Evolutionary conservation across 1,140 invertebrate genomes (phyloP), one percentile per base, ranked within the genome.

Genomic region (Platyura marginata): DNA sequence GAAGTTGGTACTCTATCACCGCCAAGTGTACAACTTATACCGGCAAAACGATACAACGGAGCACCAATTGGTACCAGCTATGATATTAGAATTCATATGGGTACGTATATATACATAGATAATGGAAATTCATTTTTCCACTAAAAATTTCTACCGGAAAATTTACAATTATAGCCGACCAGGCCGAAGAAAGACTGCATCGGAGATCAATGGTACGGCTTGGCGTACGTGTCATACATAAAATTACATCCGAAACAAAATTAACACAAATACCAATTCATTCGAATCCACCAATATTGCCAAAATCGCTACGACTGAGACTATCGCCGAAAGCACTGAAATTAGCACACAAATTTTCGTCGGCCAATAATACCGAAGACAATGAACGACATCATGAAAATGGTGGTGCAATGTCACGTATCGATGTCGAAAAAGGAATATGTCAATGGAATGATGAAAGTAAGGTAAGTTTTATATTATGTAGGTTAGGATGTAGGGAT

Each of bases 41-140:
- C 85, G 1, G 83, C 83, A 1, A 83, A 85, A 53, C 79, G 85
- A 56, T 88, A 90, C 59, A 78, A 74, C 42, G 86, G 86, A 0
- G 78, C 82, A 3, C 83, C 85, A 0, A 85, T 89, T 35, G 86
- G 85, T 3, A 87, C 81, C 3, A 82, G 79, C 41, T 86, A 87
- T 53, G 81, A 85, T 49, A 69, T 87, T 22, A 66, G 78, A 55
- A 75, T 78, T 43, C 85, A 78, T 51, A 70, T 79, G 39, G 78
- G 81, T 84, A 65, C 74, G 69, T 64, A n/a, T n/a, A n/a, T n/a
- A n/a, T n/a, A n/a, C n/a, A n/a, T n/a, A n/a, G n/a, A n/a, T n/a
- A n/a, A n/a, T n/a, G n/a, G n/a, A n/a, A n/a, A n/a, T n/a, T 9
- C 39, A 40, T n/a, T 40, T 40, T 21, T 8, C 15, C 20, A 21